These are phyloP conservation scores for Colaptes auratus DNA, from an alignment of 2,113 vertebrate species.

Conservation along the genomic window DNA sequence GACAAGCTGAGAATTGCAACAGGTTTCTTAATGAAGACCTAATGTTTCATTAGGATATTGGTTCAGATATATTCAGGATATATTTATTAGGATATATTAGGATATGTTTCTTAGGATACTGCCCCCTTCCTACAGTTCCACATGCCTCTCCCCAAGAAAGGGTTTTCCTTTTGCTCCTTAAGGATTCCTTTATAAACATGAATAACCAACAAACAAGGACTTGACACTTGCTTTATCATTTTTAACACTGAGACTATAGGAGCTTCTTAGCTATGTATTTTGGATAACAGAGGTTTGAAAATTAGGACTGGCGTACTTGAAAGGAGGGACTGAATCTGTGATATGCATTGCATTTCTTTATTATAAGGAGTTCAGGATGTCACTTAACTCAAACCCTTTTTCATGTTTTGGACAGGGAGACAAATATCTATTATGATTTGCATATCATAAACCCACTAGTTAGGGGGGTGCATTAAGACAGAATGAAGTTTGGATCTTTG, in stretches of 20 bases:
- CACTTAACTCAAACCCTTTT: background rate
- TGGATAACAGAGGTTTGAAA: background rate
- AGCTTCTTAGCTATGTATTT: background rate
- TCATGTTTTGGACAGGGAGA: background rate
- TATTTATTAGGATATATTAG: background rate
- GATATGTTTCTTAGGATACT: background rate
- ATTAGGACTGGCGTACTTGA: background rate
- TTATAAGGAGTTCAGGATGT: background rate
- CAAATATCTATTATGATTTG: background rate
- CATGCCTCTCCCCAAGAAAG: fast-evolving
- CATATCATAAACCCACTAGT: background rate
- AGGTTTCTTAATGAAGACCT: background rate
- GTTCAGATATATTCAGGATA: background rate
- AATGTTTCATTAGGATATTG: background rate
- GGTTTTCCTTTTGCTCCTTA: background rate
- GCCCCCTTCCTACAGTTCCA: background rate
- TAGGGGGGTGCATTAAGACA: background rate
- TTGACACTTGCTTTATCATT: background rate
- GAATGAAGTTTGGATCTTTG: background rate
- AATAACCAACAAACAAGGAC: background rate
- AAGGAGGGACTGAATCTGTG: background rate
- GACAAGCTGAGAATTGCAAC: background rate
- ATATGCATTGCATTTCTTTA: background rate
- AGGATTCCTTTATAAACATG: background rate
- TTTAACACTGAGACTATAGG: background rate